These are phyloP conservation scores for Drosophila parabipectinata DNA, from an alignment of 1,140 invertebrate genomes.

Conservation along the genomic window DNA sequence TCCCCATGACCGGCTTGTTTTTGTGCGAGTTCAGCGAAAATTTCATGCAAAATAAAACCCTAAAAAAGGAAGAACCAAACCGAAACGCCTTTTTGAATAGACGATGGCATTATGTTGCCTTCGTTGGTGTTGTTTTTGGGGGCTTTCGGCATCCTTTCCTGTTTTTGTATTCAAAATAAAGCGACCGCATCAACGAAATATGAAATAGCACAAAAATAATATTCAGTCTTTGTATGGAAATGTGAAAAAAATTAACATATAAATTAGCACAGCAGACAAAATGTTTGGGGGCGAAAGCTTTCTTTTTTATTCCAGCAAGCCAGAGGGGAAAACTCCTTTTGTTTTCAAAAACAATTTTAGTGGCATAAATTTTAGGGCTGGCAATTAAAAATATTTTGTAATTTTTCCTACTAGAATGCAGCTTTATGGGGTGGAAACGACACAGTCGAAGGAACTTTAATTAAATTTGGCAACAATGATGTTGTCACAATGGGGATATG, in stretches of 20 bases:
- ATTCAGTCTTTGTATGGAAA: constrained; percentile 49
- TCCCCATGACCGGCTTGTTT: constrained; percentile 30
- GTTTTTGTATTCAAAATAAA: constrained; percentile 64
- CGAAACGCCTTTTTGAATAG: constrained; percentile 58
- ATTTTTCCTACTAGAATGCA: constrained; percentile 34
- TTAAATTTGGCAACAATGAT: constrained; percentile 39
- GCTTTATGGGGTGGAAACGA: background rate
- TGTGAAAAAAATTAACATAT: constrained; percentile 66
- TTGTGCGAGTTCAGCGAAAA: constrained; percentile 58
- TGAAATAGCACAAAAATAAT: constrained; percentile 61
- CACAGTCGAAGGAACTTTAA: constrained; percentile 14
- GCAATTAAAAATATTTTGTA: constrained; percentile 59
- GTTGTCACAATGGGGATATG: background rate
- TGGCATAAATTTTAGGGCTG: constrained; percentile 47
- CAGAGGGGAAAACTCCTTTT: constrained; percentile 24
- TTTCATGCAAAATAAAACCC: constrained; percentile 66
- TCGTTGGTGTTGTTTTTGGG: constrained; percentile 18
- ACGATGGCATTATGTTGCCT: constrained; percentile 54
- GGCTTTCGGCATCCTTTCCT: constrained; percentile 53
- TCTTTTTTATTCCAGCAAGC: background rate
- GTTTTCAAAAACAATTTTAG: constrained; percentile 56
- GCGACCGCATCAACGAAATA: constrained; percentile 64
- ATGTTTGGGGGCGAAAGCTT: constrained; percentile 15
- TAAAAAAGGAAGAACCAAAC: constrained; percentile 39
- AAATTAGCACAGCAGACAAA: constrained; percentile 63